These are phyloP conservation scores for Carollia perspicillata DNA, from an alignment of 2,113 vertebrate genomes.

Conservation along the genomic window DNA sequence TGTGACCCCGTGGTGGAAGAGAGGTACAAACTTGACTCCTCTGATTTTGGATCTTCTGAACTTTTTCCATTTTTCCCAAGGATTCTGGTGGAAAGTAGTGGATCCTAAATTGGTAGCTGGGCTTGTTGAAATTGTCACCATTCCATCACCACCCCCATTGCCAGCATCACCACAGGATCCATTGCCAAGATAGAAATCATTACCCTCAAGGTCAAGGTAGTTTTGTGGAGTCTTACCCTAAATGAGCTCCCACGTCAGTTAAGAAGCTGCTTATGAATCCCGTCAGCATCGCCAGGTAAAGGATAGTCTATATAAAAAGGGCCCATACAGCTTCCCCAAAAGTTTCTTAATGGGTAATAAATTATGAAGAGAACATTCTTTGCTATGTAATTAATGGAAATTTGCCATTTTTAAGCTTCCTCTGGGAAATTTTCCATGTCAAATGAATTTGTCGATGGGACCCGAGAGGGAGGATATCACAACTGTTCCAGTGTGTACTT, in stretches of 20 bases:
- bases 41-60: background rate
- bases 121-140: background rate
- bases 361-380: conserved; percentile 79
- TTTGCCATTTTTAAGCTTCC: conserved; percentile 84
- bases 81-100: background rate
- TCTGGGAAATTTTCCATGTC: conserved; percentile 82
- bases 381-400: conserved; percentile 87
- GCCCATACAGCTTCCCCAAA: conserved; percentile 19
- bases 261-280: background rate
- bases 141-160: too few relatives aligned
- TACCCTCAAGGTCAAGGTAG: background rate
- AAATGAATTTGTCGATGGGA: conserved; percentile 85
- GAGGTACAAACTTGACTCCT: background rate
- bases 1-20: too few relatives aligned
- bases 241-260: background rate
- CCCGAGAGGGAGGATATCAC: conserved; percentile 79
- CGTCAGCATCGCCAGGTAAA: rapidly evolving
- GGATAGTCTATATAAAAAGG: background rate
- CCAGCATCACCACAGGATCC: background rate
- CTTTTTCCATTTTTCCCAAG: background rate
- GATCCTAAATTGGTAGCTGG: background rate
- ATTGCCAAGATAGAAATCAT: too few relatives aligned
- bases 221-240: background rate
- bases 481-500: conserved; percentile 66
- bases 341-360: conserved; percentile 78